Conservation (phyloP, 2,888 invertebrate genomes). For the Andrena minutula region DNA sequence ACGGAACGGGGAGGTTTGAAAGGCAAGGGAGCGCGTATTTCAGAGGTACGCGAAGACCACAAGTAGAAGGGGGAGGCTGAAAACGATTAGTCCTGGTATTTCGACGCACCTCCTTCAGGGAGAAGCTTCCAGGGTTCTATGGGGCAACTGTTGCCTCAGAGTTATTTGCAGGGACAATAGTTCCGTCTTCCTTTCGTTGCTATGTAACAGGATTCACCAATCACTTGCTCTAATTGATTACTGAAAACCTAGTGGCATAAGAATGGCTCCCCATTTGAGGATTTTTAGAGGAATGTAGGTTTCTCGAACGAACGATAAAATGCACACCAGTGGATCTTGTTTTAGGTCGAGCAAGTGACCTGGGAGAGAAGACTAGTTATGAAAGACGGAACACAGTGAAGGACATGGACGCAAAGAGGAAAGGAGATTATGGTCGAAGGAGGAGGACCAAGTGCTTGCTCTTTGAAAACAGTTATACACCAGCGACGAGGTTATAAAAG, state of each 20-base stretch:
- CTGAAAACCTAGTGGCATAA: no score
- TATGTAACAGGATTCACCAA: no score
- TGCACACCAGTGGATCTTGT: slow-evolving; percentile 10
- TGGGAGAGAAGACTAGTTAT: neutral
- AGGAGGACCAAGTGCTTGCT: neutral
- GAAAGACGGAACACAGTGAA: slow-evolving; percentile 1
- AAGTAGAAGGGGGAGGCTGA: neutral
- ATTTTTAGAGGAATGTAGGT: neutral
- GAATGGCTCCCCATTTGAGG: no score
- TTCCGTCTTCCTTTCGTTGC: no score
- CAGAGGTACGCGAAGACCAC: slow-evolving; percentile 4
- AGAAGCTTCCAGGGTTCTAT: neutral
- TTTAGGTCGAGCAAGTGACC: slow-evolving; percentile 6
- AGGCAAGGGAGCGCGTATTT: slow-evolving; percentile 7
- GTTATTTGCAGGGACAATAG: no score
- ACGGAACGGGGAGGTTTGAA: slow-evolving; percentile 17
- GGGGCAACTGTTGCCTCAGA: no score
- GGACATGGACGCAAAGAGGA: neutral
- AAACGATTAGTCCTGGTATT: slow-evolving; percentile 2
- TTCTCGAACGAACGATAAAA: neutral
- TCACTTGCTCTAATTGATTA: no score
- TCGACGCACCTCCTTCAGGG: neutral
- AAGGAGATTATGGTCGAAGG: slow-evolving; percentile 35
- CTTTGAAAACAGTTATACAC: slow-evolving; percentile 38
- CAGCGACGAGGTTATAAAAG: slow-evolving; percentile 33